Evolutionary conservation across 2,888 invertebrate species (phyloP).

Genomic region (Meloe dianella): DNA sequence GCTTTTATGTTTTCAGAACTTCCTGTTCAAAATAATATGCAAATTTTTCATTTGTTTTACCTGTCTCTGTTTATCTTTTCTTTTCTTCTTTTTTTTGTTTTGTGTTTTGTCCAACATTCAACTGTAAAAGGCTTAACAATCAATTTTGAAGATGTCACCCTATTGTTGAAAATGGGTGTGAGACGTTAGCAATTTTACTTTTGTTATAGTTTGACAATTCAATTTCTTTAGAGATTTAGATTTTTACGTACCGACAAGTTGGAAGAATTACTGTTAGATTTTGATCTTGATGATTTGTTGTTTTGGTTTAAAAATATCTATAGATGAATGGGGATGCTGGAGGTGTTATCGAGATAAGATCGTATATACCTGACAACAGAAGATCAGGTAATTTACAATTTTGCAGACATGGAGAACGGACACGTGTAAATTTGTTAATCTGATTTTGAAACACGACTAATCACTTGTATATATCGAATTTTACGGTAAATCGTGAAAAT

Average conservation of each 20-base stretch:
- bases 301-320: conserved; percentile 1
- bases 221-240: neutral
- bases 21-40: conserved; percentile 2
- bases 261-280: conserved; percentile 1
- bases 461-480: neutral
- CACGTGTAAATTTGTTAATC: neutral
- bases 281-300: conserved; percentile 4
- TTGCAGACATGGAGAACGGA: neutral
- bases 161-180: neutral
- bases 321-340: neutral
- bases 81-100: neutral
- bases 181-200: neutral
- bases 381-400: conserved; percentile 1
- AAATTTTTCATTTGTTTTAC: neutral
- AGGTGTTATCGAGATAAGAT: conserved; percentile 1
- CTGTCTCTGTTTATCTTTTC: neutral
- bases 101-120: neutral
- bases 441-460: neutral
- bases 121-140: conserved; percentile 3
- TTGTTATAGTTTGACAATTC: conserved; percentile 7
- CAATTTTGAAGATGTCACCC: conserved; percentile 4
- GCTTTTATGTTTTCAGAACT: neutral
- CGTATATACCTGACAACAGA: neutral
- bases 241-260: conserved; percentile 1
- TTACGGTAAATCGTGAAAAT: neutral